Conservation (phyloP, 2,113 vertebrate species). For the Saccopteryx leptura region DNA sequence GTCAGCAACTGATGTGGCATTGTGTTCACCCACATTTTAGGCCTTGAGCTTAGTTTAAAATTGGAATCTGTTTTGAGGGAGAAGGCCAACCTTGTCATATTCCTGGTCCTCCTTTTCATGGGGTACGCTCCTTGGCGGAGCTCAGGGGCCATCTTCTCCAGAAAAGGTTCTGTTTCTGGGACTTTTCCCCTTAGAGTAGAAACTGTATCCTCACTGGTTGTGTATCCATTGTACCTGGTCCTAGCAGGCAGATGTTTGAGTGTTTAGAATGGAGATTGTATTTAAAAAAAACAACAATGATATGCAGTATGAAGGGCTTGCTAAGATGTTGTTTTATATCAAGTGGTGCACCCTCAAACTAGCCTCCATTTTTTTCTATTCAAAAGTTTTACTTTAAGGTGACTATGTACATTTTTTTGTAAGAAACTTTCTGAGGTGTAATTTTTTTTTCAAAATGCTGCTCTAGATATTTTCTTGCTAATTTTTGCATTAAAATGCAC, state of each 20-base stretch:
- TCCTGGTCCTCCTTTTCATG: not conserved
- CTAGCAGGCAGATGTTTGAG: not conserved
- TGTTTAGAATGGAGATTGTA: not conserved
- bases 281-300: not conserved
- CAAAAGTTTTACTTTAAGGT: constrained; percentile 13
- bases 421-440: not conserved
- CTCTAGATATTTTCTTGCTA: not conserved
- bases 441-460: not conserved
- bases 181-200: not conserved
- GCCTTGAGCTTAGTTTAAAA: constrained; percentile 31
- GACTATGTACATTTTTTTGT: not conserved
- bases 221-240: not conserved
- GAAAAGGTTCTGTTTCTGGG: not conserved
- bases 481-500: not conserved
- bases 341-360: not conserved
- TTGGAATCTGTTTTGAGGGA: too few species aligned
- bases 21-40: not conserved
- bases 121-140: not conserved
- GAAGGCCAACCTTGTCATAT: not conserved
- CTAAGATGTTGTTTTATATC: not conserved
- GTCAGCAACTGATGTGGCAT: not conserved
- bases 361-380: not conserved
- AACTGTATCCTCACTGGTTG: not conserved
- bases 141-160: not conserved
- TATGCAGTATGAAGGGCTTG: not conserved